Percentiles rank a stretch among this genome's conserved stretches.
These are phyloP conservation scores for Lerema accius DNA, from an alignment of 1,140 invertebrate species.

Conservation along the genomic window DNA sequence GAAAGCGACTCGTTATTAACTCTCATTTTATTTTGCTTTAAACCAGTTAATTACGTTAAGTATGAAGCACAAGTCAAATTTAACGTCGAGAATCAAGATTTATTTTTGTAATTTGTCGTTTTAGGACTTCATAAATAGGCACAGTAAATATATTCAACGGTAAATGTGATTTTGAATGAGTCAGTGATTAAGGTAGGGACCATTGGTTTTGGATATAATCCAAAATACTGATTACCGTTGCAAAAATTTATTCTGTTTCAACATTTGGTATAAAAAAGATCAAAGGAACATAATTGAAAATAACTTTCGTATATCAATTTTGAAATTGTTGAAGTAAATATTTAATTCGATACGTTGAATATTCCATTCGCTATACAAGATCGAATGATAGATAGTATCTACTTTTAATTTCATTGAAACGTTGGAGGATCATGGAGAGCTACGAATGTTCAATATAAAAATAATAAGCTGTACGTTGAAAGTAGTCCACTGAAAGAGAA, in stretches of 20 bases:
- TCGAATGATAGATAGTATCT: too few relatives aligned
- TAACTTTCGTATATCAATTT: too few relatives aligned
- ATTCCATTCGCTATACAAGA: too few relatives aligned
- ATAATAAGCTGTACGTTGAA: constrained; percentile 6
- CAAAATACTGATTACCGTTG: constrained; percentile 6
- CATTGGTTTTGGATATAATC: constrained; percentile 6
- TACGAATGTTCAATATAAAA: constrained; percentile 3
- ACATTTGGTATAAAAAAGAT: too few relatives aligned
- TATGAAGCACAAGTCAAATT: constrained; percentile 13
- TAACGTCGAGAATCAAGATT: constrained; percentile 11
- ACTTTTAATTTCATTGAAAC: too few relatives aligned
- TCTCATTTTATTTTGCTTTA: constrained; percentile 1
- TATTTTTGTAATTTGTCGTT: constrained; percentile 9
- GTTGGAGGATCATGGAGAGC: neutral
- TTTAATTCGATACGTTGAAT: too few relatives aligned
- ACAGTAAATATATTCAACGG: constrained; percentile 10
- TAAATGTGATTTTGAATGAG: neutral
- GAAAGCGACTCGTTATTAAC: constrained; percentile 2
- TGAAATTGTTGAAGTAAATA: too few relatives aligned
- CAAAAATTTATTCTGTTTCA: too few relatives aligned
- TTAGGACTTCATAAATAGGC: constrained; percentile 10
- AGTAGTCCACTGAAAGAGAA: constrained; percentile 7
- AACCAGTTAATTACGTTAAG: constrained; percentile 18
- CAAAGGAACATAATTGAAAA: too few relatives aligned
- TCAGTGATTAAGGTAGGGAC: neutral